Evolutionary conservation across 2,797 vertebrate genomes (phyloP).

Genomic region (Hippocampus kuda): DNA sequence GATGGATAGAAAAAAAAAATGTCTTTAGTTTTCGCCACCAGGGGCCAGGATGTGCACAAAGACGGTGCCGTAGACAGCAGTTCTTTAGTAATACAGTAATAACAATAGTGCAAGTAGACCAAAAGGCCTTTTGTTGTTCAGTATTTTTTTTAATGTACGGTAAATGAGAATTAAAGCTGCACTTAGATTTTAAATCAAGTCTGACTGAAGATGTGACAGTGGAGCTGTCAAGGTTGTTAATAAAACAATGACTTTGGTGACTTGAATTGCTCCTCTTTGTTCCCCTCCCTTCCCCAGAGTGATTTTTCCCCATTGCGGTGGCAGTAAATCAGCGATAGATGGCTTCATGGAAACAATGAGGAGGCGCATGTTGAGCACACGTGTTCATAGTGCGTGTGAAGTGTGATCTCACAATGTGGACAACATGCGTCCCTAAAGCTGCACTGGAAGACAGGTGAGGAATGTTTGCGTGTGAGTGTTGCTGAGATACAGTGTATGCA

Average conservation of each 20-base stretch:
- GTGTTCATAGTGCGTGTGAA: constrained; percentile 20
- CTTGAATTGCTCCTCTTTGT: neutral
- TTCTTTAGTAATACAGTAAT: neutral
- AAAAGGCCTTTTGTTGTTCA: constrained; percentile 31
- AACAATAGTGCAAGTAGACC: constrained; percentile 12
- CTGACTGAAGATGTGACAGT: constrained; percentile 42
- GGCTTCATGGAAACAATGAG: constrained; percentile 20
- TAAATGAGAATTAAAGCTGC: constrained; percentile 20
- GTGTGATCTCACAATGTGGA: constrained; percentile 10
- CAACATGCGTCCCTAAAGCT: constrained; percentile 11
- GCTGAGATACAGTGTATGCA: neutral
- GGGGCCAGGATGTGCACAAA: constrained; percentile 36
- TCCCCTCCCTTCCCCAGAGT: neutral
- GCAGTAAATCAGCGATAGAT: constrained; percentile 1
- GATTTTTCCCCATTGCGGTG: neutral
- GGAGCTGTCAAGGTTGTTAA: constrained; percentile 47
- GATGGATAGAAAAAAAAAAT: neutral
- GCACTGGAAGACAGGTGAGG: constrained; percentile 6
- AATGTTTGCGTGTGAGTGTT: neutral
- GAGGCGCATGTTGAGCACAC: constrained; percentile 23
- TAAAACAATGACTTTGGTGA: constrained; percentile 46
- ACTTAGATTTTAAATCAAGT: constrained; percentile 19
- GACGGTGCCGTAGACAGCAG: neutral
- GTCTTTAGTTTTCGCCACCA: constrained; percentile 31
- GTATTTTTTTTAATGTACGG: neutral